A percentile compares a stretch with the other conserved stretches of the same genome.
Evolutionary conservation across 1,140 invertebrate species (phyloP).

Genomic region (Arion vulgaris): DNA sequence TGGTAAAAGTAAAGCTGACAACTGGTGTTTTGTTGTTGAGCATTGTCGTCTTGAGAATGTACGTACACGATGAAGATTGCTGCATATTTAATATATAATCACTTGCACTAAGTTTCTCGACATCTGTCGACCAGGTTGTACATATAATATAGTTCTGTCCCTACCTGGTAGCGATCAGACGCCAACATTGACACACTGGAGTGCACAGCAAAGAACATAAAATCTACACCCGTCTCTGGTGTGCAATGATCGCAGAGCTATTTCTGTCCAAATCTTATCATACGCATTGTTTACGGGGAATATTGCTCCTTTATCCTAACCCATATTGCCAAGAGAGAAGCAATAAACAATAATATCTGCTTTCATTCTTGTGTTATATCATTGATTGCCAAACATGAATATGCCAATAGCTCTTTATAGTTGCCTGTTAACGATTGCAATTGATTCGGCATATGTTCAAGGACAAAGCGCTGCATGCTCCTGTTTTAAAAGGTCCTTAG

Average conservation of each 20-base stretch:
- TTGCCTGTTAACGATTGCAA: background rate
- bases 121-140: no score
- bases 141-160: background rate
- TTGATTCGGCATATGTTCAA: background rate
- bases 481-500: background rate
- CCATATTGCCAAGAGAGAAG: background rate
- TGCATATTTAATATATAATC: no score
- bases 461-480: background rate
- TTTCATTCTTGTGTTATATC: background rate
- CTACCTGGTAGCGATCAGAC: background rate
- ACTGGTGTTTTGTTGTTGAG: no score
- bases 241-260: background rate
- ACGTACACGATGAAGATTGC: no score
- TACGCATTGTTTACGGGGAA: background rate
- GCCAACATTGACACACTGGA: background rate
- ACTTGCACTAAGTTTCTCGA: no score
- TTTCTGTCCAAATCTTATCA: background rate
- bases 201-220: background rate
- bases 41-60: no score
- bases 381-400: background rate
- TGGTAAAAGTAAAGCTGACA: no score
- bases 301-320: background rate
- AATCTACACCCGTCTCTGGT: background rate
- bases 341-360: background rate
- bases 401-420: background rate